Base-by-base conservation (phyloP, 1,140 invertebrate species). In the Hestina assimilis region DNA sequence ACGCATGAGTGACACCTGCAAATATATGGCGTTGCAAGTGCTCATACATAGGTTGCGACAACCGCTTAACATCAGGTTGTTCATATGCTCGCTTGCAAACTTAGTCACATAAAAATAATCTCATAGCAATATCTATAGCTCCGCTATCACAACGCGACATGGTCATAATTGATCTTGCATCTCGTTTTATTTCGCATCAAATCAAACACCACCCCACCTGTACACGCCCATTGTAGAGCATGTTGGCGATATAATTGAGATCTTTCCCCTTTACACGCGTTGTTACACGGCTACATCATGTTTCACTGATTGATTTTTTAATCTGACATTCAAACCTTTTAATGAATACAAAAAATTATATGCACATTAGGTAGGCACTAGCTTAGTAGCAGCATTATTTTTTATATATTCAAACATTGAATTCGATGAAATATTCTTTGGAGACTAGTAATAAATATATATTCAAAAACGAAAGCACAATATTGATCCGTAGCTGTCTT, bases 191-290 rank as follows among this genome's bases (percentile, higher is more conserved):
- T 35, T 11, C 29, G 63, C 31, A 59, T 61, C 66, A 57, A 33
- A 48, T 58, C 48, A 47, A 50, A 51, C 19, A 26, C 26, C 69
- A 66, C 76, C 71, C 74, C 66, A 70, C 75, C 73, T 71, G 72
- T 57, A 59, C 55, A 66, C 67, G 63, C 68, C 65, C 66, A 62
- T 58, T 62, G 59, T 66, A 54, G 59, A 35, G 55, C 61, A 68
- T 63, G 65, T 70, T 63, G 67, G 52, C 59, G 60, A 67, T 68
- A 48, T 42, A 57, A 74, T 72, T 68, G 68, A 47, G 48, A 73
- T 69, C 63, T 74, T 70, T 65, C 66, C 75, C 68, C 66, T 73
- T 65, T 60, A 23, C 21, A 58, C 42, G 8, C 12, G 14, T 47
- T 24, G 17, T n/a, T 40, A 17, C 53, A 17, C 31, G 4, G 31